Base-by-base conservation (phyloP, 2,797 vertebrate genomes). In the Chaetodon trifasciatus region DNA sequence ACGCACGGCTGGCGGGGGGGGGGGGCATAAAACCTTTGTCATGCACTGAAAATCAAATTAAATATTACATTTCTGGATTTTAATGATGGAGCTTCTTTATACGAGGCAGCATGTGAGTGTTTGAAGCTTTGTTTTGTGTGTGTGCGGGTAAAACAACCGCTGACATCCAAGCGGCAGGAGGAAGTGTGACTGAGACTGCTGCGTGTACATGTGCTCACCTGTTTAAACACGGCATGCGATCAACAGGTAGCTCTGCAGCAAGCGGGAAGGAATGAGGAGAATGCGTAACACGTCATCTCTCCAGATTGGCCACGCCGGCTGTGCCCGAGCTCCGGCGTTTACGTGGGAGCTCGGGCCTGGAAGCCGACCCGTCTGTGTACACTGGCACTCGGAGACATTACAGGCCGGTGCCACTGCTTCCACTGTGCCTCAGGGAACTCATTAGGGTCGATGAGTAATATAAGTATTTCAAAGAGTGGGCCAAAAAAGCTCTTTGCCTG, bases 401-500 rank as follows among this genome's bases (percentile, higher is more conserved):
- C 13, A 74, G 37, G 52, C 81, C n/a, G 74, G 74, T 80, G 84
- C 79, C 75, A 70, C 49, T 21, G 72, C 79, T 76, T 81, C 77
- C 79, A 79, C 69, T 32, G 35, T 15, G 87, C 86, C 86, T 86
- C 56, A 1, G 76, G 81, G 81, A 87, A 71, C 70, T 86, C 84
- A 91, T 92, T 88, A 89, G 73, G 66, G 52, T 24, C 68, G 57
- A 84, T 90, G 92, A 91, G 77, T 88, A 90, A 92, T 86, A 74
- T 23, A 71, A 86, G 74, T 55, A 78, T 86, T 81, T 86, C 76
- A 77, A 77, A 82, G 60, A 39, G 13, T 44, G 10, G 67, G 85
- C 81, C 89, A 91, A 90, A 92, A 89, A 89, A 82, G 73, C 72
- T 91, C 80, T 79, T 79, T 86, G 73, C 74, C 66, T 74, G 39